Evolutionary conservation across 2,888 invertebrate species (phyloP), one percentile per base, ranked within the genome.

Genomic region (Cabera pusaria): DNA sequence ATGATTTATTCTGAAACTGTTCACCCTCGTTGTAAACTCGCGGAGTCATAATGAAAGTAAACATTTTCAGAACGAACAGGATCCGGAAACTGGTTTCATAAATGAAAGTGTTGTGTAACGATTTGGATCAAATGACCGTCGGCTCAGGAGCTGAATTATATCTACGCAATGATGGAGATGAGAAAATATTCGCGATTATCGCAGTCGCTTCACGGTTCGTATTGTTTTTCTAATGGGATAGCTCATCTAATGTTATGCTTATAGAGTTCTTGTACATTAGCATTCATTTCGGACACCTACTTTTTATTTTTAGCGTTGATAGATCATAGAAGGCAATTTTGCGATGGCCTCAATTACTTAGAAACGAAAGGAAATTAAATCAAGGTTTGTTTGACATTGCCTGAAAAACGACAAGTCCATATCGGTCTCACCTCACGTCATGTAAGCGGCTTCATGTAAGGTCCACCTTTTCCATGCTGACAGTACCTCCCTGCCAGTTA

Each of bases 191-290:
- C 82, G 63, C 73, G 84, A 56, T 80, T 85, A 46, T 82, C 84
- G 39, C 67, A 83, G 67, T 85, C 86, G 51, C 75, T 85, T 56
- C 74, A 80, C 53, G 87, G 88, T 87, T 68, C 57, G 85, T 85
- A 74, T 59, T 11, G 33, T 16, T 26, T 27, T 38, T 45, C 42
- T 27, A 32, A 32, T 31, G 9, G 28, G 35, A 2, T 47, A 29
- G 44, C 44, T 26, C 42, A 40, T 31, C 34, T 47, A 39, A 39
- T 39, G 32, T 24, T 39, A 21, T 43, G 41, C 38, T 46, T 48
- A 16, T 38, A 27, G 20, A 26, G 6, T 22, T 18, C 12, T 21
- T 10, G 33, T 34, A 26, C 44, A 21, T 39, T 41, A 38, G 33
- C 37, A 29, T 40, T 39, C 19, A 32, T 33, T 33, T 14, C 27